Evolutionary conservation across 2,113 vertebrate species (phyloP).

Genomic region (Perca flavescens): DNA sequence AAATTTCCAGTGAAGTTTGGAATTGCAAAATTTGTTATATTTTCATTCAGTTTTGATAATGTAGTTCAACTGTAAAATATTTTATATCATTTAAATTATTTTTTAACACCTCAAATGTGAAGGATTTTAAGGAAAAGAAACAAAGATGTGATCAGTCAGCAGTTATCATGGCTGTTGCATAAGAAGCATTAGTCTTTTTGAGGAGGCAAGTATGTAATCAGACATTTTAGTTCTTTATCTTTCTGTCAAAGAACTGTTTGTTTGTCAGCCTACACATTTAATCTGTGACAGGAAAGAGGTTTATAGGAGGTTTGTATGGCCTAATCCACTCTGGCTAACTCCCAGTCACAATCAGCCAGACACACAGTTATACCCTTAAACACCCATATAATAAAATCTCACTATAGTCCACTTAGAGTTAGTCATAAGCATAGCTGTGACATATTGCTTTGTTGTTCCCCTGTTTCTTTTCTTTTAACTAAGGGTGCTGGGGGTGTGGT

Average conservation of each 20-base stretch:
- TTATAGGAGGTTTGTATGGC: slow-evolving; percentile 42
- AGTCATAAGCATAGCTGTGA: slow-evolving; percentile 1
- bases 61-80: background rate
- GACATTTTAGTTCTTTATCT: slow-evolving; percentile 26
- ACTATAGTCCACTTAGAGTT: slow-evolving; percentile 7
- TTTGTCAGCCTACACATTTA: slow-evolving; percentile 38
- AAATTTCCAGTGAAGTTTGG: no score
- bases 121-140: background rate
- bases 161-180: slow-evolving; percentile 36
- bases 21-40: no score
- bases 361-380: slow-evolving; percentile 6
- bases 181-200: slow-evolving; percentile 44
- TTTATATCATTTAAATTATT: background rate
- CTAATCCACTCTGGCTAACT: slow-evolving; percentile 51
- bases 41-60: background rate
- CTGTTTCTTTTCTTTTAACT: background rate
- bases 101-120: background rate
- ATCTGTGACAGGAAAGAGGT: slow-evolving; percentile 49
- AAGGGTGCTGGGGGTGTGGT: background rate
- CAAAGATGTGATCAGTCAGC: slow-evolving; percentile 12
- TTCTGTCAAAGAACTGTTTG: slow-evolving; percentile 53
- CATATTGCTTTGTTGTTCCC: background rate
- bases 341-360: slow-evolving; percentile 37
- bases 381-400: slow-evolving; percentile 1
- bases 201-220: slow-evolving; percentile 39